Evolutionary conservation across 2,113 vertebrate species (phyloP).

Genomic region (Platycercus adscitus): DNA sequence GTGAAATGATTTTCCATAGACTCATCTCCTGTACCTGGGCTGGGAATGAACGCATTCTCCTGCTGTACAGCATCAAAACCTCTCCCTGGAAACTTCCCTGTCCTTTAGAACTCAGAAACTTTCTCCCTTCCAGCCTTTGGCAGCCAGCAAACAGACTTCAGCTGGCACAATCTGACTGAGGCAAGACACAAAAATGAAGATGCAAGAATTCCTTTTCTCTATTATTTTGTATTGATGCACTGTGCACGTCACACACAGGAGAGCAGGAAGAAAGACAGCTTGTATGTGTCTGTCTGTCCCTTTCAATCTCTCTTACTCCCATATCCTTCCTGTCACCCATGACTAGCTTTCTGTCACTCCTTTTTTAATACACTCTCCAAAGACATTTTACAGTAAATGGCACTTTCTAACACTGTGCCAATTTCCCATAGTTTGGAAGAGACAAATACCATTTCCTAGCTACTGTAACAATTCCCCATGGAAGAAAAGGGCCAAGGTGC

Average conservation of each 20-base stretch:
- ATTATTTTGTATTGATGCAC: neutral
- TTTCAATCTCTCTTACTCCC: neutral
- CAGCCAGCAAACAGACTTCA: neutral
- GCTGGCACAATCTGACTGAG: neutral
- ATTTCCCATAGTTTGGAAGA: neutral
- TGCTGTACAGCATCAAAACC: neutral
- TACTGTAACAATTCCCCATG: neutral
- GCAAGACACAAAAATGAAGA: neutral
- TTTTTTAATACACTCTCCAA: neutral
- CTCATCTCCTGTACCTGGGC: neutral
- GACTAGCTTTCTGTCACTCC: neutral
- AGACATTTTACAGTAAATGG: neutral
- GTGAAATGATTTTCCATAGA: neutral
- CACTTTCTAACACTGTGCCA: neutral
- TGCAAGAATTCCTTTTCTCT: neutral
- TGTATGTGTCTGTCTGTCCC: neutral
- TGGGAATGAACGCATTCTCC: neutral
- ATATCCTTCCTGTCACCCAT: neutral
- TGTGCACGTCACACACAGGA: neutral
- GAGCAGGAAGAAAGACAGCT: neutral
- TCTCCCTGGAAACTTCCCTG: neutral
- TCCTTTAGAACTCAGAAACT: neutral
- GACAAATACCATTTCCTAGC: neutral
- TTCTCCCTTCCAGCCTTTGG: neutral
- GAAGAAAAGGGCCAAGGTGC: neutral